Percentiles rank a stretch among this genome's conserved stretches.
phyloP scores from a whole-genome alignment of 2,797 vertebrate species.

The Sardinella longiceps region DNA sequence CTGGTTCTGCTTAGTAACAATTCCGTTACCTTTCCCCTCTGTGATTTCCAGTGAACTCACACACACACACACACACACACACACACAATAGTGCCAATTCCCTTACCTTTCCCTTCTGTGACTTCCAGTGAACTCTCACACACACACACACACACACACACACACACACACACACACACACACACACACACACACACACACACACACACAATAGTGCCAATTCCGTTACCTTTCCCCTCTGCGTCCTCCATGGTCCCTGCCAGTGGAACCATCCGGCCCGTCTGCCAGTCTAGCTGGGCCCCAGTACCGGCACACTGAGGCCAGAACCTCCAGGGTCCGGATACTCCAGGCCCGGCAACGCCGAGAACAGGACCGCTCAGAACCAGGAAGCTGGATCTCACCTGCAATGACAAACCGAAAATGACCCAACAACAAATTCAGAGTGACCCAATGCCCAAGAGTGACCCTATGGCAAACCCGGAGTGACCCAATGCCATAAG shows the following conservation, averaged over 20 bases:
- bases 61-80: not conserved
- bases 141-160: not conserved
- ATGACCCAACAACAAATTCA: too few species aligned
- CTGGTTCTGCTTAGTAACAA: too few species aligned
- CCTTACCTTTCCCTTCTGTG: too few species aligned
- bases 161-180: not conserved
- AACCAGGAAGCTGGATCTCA: conserved; percentile 74
- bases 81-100: too few species aligned
- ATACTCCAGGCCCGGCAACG: conserved; percentile 85
- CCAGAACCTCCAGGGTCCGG: conserved; percentile 85
- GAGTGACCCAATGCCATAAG: too few species aligned
- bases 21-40: too few species aligned
- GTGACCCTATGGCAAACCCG: too few species aligned
- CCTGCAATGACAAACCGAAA: too few species aligned
- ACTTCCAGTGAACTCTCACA: too few species aligned
- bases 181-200: not conserved
- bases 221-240: conserved; percentile 79
- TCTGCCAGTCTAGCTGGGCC: conserved; percentile 72
- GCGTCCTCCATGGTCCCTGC: conserved; percentile 89
- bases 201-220: not conserved
- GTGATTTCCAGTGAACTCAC: too few species aligned
- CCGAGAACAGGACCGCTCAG: conserved; percentile 75
- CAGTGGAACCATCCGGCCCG: conserved; percentile 69
- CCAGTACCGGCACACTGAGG: conserved; percentile 86
- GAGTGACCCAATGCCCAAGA: too few species aligned